Evolutionary conservation across 1,140 invertebrate genomes (phyloP).

Genomic region (Brachionus calyciflorus): DNA sequence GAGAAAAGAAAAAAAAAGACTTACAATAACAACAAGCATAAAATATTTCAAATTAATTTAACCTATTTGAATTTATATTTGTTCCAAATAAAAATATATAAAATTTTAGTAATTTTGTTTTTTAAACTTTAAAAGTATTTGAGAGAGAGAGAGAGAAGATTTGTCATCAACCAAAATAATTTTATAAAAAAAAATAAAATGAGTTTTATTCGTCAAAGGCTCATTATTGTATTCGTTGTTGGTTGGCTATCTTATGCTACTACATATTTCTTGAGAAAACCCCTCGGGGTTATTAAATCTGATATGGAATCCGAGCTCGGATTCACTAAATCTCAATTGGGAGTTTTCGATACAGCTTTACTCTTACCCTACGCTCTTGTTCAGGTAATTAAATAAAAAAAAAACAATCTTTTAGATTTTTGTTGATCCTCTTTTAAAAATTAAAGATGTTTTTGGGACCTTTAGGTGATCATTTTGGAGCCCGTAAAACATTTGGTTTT

Average conservation of each 20-base stretch:
- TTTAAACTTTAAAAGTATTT: background rate
- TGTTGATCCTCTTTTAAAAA: background rate
- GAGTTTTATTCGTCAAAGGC: constrained; percentile 15
- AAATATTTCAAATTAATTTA: constrained; percentile 39
- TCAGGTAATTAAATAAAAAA: constrained; percentile 55
- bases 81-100: too few species aligned
- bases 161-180: constrained; percentile 3
- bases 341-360: constrained; percentile 62
- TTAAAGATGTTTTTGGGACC: constrained; percentile 60
- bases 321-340: constrained; percentile 57
- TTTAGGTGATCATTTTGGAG: constrained; percentile 61
- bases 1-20: too few species aligned
- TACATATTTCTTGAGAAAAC: constrained; percentile 62
- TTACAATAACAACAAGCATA: background rate
- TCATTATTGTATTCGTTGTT: constrained; percentile 47
- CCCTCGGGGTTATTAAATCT: constrained; percentile 62
- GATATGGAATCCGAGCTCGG: constrained; percentile 58
- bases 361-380: constrained; percentile 64
- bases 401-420: background rate
- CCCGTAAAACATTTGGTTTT: constrained; percentile 60
- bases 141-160: background rate
- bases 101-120: background rate
- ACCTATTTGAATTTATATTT: background rate
- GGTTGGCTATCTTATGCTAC: constrained; percentile 62
- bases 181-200: background rate